These are phyloP conservation scores for Paralvinella palmiformis DNA, from an alignment of 1,140 invertebrate species.

Conservation along the genomic window DNA sequence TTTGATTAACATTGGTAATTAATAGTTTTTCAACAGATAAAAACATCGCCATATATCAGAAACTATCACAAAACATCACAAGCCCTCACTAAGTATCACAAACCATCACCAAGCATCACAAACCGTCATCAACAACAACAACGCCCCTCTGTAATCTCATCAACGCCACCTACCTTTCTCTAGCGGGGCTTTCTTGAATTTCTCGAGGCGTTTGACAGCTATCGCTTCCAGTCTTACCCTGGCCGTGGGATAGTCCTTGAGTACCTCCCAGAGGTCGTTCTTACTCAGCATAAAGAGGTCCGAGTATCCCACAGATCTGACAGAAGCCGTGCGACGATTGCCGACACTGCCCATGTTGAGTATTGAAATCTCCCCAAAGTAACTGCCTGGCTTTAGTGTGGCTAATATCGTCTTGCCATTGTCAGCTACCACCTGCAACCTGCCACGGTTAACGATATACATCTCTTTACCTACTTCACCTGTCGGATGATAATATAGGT, in stretches of 20 bases:
- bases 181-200: conserved; percentile 45
- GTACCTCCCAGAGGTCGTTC: conserved; percentile 99
- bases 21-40: too few relatives aligned
- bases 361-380: conserved; percentile 99
- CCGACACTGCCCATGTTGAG: conserved; percentile 99
- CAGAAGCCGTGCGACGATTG: conserved; percentile 91
- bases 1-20: too few relatives aligned
- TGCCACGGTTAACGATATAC: conserved; percentile 93
- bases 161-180: too few relatives aligned
- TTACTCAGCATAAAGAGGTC: conserved; percentile 97
- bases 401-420: conserved; percentile 88
- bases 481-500: conserved; percentile 48
- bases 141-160: too few relatives aligned
- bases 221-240: conserved; percentile 93
- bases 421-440: conserved; percentile 93
- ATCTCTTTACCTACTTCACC: conserved; percentile 96
- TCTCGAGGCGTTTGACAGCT: conserved; percentile 80
- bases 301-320: conserved; percentile 93
- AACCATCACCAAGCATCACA: too few relatives aligned
- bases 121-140: too few relatives aligned
- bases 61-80: too few relatives aligned
- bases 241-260: conserved; percentile 96
- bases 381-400: conserved; percentile 81
- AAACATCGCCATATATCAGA: too few relatives aligned
- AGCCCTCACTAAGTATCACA: too few relatives aligned